A percentile compares a stretch with the other conserved stretches of the same genome.
Evolutionary conservation across 2,888 invertebrate genomes (phyloP).

Genomic region (Tipula lateralis): DNA sequence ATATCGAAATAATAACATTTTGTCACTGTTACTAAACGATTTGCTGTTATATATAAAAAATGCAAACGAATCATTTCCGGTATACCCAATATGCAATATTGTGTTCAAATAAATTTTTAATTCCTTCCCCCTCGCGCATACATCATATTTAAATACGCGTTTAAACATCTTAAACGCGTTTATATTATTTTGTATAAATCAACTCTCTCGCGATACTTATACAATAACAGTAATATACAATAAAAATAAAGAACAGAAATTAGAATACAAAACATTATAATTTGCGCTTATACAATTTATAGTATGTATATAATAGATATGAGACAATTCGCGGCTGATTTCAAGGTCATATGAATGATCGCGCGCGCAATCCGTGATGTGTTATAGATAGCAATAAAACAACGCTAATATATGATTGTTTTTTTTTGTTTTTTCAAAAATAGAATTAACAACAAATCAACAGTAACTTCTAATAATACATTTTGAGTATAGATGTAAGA

Average conservation of each 20-base stretch:
- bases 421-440: neutral
- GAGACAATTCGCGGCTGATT: constrained; percentile 5
- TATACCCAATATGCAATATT: neutral
- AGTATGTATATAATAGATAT: neutral
- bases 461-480: neutral
- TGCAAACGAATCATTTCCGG: neutral
- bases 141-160: neutral
- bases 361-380: neutral
- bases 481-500: neutral
- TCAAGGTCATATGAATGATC: constrained; percentile 24
- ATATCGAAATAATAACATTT: no score
- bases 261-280: constrained; percentile 15
- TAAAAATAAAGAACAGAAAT: neutral
- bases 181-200: neutral
- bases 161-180: neutral
- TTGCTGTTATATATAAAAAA: no score
- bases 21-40: no score
- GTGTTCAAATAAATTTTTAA: neutral
- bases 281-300: neutral
- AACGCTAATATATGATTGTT: neutral
- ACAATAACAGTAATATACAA: neutral
- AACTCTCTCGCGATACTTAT: neutral
- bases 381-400: neutral
- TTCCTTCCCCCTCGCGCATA: neutral
- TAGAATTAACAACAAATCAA: constrained; percentile 11